Conservation (phyloP, 2,888 invertebrate species). For the Coenonympha glycerion region DNA sequence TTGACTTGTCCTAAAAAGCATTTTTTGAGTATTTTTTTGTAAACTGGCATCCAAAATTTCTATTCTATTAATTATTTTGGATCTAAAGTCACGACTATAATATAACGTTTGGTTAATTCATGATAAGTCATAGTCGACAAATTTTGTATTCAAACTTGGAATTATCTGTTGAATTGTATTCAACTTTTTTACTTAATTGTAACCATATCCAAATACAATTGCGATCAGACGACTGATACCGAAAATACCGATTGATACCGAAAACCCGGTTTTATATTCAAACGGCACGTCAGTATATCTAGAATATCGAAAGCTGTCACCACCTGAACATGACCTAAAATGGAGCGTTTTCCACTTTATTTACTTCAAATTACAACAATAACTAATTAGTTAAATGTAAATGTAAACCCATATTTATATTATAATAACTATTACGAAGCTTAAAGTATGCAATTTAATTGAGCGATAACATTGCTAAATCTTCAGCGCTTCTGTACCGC, state of each 20-base stretch:
- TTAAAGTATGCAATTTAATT: slow-evolving; percentile 25
- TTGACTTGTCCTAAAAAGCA: slow-evolving; percentile 42
- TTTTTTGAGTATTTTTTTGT: slow-evolving; percentile 1
- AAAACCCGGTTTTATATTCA: too few relatives aligned
- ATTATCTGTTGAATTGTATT: background rate
- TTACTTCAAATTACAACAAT: background rate
- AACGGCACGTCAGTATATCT: too few relatives aligned
- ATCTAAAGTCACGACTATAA: background rate
- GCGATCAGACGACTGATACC: background rate
- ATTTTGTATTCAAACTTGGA: background rate
- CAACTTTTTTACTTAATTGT: background rate
- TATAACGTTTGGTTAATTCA: background rate
- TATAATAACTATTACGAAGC: background rate
- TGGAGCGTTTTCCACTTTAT: background rate
- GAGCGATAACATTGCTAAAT: slow-evolving; percentile 52
- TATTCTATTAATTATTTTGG: background rate
- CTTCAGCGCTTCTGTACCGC: slow-evolving; percentile 68
- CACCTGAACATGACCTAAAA: background rate
- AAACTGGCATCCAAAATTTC: slow-evolving; percentile 7
- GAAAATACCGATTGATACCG: too few relatives aligned
- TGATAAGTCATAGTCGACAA: background rate
- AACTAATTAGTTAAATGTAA: background rate
- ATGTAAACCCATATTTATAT: background rate
- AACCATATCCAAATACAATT: background rate
- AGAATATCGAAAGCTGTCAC: background rate